These are phyloP conservation scores for Centropyge bicolor DNA, from an alignment of 2,797 vertebrate species.

Conservation along the genomic window DNA sequence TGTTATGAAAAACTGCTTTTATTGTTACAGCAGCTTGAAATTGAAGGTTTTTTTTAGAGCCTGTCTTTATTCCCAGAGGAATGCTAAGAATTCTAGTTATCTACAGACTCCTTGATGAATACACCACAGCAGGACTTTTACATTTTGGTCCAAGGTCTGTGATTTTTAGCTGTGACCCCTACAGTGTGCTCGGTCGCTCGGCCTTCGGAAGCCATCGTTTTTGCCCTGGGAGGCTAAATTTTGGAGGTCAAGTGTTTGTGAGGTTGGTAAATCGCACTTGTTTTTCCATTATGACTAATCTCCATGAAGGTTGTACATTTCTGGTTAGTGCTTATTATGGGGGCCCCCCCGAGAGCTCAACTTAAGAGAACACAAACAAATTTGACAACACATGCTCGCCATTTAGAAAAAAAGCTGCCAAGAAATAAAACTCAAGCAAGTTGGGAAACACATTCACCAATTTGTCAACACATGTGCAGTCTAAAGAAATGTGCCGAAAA, in stretches of 20 bases:
- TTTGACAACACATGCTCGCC: conserved; percentile 9
- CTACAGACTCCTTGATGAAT: conserved; percentile 34
- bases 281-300: neutral
- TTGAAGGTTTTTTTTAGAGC: conserved; percentile 24
- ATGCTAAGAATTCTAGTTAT: conserved; percentile 40
- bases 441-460: neutral
- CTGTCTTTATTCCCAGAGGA: conserved; percentile 34
- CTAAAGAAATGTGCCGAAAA: neutral
- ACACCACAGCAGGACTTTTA: conserved; percentile 1
- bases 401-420: neutral
- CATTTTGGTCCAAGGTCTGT: conserved; percentile 5
- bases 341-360: neutral
- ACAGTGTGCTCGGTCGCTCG: too few species aligned
- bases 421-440: neutral
- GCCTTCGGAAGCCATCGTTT: too few species aligned
- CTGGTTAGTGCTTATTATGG: conserved; percentile 4
- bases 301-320: conserved; percentile 23
- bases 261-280: neutral
- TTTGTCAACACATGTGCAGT: neutral
- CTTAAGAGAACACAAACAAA: conserved; percentile 9
- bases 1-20: conserved; percentile 50
- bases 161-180: neutral
- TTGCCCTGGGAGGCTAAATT: too few species aligned
- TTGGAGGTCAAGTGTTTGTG: too few species aligned
- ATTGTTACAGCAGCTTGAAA: conserved; percentile 44